Evolutionary conservation across 2,113 vertebrate genomes (phyloP), one percentile per base, ranked within the genome.

Genomic region (Petaurus breviceps): DNA sequence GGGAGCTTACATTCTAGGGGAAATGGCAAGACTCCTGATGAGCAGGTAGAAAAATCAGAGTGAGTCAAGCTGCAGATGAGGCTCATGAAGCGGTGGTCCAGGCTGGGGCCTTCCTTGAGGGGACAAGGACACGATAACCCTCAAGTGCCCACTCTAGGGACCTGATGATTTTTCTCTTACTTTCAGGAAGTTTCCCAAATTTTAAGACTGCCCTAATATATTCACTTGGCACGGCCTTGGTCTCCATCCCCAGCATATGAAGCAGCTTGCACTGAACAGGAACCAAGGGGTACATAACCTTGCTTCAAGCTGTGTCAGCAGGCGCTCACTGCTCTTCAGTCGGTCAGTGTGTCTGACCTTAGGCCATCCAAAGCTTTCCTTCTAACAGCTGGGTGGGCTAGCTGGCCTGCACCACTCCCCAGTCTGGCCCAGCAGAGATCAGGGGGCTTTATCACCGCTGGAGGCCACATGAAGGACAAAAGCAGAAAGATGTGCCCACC

Each of bases 401-500:
- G 98, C 98, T 97, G 98, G 47, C 47, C 47, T 98, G 99, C 99
- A 98, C 99, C 99, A 98, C 98, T 99, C 99, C 99, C 99, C 99
- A 99, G 99, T 99, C 99, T 98, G 99, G 98, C 98, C 97, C 98
- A 97, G 98, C 98, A 98, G 99, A 98, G 99, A 99, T 99, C 99
- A 94, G 98, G 98, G 99, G 99, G 98, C 99, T 99, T 99, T 99
- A 99, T 99, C 99, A 98, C 99, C 99, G 98, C 98, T 99, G 98
- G 99, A 99, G 99, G 99, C 99, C 99, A 98, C 97, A 98, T 99
- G 99, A 99, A 99, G 99, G 99, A 99, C 99, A 99, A 99, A n/a
- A 99, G 99, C 97, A 96, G 98, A 98, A 98, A 98, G 98, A 98
- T 96, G 96, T 98, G 97, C 98, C 98, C 98, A 98, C 98, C 99